phyloP scores from a whole-genome alignment of 2,888 invertebrate genomes.

The Mamestra brassicae region DNA sequence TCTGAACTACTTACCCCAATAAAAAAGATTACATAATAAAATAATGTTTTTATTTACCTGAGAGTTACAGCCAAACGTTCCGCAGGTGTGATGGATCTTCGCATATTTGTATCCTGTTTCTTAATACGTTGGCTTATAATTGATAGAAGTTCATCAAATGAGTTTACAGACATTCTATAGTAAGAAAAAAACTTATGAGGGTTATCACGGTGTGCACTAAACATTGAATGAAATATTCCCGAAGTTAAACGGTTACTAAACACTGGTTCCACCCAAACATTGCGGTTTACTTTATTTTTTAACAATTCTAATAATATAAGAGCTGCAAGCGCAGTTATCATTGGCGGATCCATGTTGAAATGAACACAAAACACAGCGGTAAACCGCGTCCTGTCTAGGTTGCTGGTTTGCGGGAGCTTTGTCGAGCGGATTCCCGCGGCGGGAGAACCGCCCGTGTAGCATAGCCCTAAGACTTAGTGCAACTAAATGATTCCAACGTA shows the following conservation, averaged over 20 bases:
- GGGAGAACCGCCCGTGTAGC: no score
- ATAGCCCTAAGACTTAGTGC: no score
- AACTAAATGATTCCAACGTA: no score
- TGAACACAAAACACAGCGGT: no score
- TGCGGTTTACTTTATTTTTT: constrained; percentile 3
- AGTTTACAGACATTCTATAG: constrained; percentile 6
- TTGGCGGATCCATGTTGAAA: no score
- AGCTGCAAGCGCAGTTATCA: neutral
- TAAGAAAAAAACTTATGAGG: constrained; percentile 3
- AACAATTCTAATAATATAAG: constrained; percentile 16
- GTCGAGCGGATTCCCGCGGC: no score
- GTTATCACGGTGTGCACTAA: constrained; percentile 16
- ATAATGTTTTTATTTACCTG: constrained; percentile 25
- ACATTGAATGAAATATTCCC: constrained; percentile 28
- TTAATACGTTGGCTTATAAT: no score
- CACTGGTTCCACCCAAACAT: constrained; percentile 19
- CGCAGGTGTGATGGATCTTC: constrained; percentile 5
- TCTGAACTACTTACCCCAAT: constrained; percentile 15
- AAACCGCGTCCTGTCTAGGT: no score
- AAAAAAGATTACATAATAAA: constrained; percentile 25
- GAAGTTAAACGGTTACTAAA: constrained; percentile 13
- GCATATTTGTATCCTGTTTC: neutral
- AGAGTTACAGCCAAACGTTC: constrained; percentile 23
- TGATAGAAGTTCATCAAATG: constrained; percentile 5
- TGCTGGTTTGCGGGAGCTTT: no score